Evolutionary conservation across 2,888 invertebrate species (phyloP).

Genomic region (Trypoxylon attenuatum): DNA sequence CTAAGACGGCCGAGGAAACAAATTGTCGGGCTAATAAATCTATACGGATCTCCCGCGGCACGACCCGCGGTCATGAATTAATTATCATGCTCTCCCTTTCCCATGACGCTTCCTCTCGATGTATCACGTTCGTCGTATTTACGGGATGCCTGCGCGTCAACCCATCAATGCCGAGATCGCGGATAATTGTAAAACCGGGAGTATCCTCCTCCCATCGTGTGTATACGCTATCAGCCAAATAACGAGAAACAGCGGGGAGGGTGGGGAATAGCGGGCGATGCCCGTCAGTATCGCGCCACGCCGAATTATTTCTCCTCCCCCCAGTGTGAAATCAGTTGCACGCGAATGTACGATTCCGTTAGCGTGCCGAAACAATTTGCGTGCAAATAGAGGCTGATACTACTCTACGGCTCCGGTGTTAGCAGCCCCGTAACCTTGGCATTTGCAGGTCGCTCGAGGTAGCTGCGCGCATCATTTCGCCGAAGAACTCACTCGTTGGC

Average conservation of each 20-base stretch:
- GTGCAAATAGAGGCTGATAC: not conserved
- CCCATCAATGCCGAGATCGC: too few species aligned
- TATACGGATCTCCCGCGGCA: constrained; percentile 9
- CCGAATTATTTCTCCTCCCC: too few species aligned
- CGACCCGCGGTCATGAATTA: constrained; percentile 18
- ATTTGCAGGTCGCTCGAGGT: constrained; percentile 26
- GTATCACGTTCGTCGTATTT: not conserved
- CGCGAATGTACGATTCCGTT: not conserved
- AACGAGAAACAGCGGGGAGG: too few species aligned
- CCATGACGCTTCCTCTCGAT: not conserved
- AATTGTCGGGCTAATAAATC: constrained; percentile 29
- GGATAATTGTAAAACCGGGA: too few species aligned
- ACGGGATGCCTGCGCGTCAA: not conserved
- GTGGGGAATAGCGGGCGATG: too few species aligned
- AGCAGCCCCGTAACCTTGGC: not conserved
- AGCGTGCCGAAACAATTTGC: not conserved
- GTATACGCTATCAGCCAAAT: too few species aligned
- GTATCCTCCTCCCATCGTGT: too few species aligned
- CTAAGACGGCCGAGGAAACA: too few species aligned
- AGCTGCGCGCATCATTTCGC: constrained; percentile 17
- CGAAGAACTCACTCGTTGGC: constrained; percentile 12
- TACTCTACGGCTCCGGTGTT: not conserved
- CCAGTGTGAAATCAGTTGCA: not conserved
- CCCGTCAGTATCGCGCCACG: too few species aligned
- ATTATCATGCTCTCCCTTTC: constrained; percentile 28